Percentiles rank a stretch among this genome's conserved stretches.
phyloP scores from a whole-genome alignment of 2,888 invertebrate species.

The Ophion ventricosus region DNA sequence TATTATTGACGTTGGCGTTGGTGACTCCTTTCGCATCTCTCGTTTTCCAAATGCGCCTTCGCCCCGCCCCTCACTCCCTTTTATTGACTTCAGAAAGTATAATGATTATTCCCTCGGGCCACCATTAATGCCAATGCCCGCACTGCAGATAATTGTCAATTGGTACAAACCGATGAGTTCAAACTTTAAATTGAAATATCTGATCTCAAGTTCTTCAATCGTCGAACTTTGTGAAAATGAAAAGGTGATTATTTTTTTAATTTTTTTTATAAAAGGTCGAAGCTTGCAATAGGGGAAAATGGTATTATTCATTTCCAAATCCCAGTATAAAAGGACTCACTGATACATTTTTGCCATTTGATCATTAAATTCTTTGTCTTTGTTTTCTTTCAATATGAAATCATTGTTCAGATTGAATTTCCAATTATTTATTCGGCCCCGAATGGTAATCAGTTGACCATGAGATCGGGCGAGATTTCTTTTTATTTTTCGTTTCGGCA shows the following conservation, averaged over 20 bases:
- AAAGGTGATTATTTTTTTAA: too few species aligned
- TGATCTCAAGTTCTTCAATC: background rate
- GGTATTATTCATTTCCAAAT: too few species aligned
- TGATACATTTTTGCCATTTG: too few species aligned
- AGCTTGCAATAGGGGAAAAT: too few species aligned
- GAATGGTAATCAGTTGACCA: background rate
- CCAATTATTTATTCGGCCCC: too few species aligned
- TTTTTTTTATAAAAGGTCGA: too few species aligned
- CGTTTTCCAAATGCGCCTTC: background rate
- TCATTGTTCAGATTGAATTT: too few species aligned
- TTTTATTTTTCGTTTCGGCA: background rate
- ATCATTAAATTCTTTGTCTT: too few species aligned
- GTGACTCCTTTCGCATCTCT: conserved; percentile 3
- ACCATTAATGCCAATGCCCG: conserved; percentile 21
- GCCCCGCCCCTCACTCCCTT: background rate
- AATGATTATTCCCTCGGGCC: conserved; percentile 4
- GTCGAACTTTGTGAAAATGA: background rate
- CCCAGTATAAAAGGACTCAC: too few species aligned
- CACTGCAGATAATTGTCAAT: conserved; percentile 31
- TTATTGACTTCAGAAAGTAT: conserved; percentile 15
- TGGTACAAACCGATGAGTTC: background rate
- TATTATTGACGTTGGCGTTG: conserved; percentile 29
- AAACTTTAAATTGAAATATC: background rate
- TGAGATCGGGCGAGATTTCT: background rate
- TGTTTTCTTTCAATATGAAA: too few species aligned